phyloP scores from a whole-genome alignment of 2,888 invertebrate species.

The Empis stercorea region DNA sequence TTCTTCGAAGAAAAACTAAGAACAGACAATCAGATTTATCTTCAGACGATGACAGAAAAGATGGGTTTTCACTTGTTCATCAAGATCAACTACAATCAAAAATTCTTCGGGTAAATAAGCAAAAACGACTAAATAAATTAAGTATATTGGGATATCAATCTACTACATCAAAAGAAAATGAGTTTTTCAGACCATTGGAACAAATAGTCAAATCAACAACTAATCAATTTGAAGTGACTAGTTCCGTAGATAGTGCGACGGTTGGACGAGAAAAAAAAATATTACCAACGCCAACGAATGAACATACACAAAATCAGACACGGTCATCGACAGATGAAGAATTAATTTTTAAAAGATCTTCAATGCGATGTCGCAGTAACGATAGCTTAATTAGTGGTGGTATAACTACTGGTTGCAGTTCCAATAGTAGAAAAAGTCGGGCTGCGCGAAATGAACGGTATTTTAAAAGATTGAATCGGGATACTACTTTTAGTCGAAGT shows the following conservation, averaged over 20 bases:
- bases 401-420: conserved; percentile 6
- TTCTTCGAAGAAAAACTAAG: conserved; percentile 63
- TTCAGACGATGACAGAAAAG: conserved; percentile 36
- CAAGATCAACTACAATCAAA: conserved; percentile 27
- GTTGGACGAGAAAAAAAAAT: conserved; percentile 10
- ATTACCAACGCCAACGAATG: conserved; percentile 5
- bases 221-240: conserved; percentile 21
- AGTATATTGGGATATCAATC: conserved; percentile 44
- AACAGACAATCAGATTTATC: conserved; percentile 30
- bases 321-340: conserved; percentile 32
- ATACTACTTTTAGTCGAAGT: conserved; percentile 43
- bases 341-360: conserved; percentile 51
- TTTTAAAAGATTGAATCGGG: conserved; percentile 58
- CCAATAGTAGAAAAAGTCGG: conserved; percentile 48
- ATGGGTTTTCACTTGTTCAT: conserved; percentile 29
- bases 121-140: conserved; percentile 39
- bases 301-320: conserved; percentile 3
- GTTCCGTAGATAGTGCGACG: conserved; percentile 12
- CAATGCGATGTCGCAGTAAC: conserved; percentile 53
- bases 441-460: conserved; percentile 70
- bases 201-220: conserved; percentile 19
- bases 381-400: conserved; percentile 50
- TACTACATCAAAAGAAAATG: conserved; percentile 35
- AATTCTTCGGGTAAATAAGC: conserved; percentile 31
- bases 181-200: conserved; percentile 32